Base-by-base conservation (phyloP, 1,140 invertebrate genomes). In the Eupristina koningsbergeri region DNA sequence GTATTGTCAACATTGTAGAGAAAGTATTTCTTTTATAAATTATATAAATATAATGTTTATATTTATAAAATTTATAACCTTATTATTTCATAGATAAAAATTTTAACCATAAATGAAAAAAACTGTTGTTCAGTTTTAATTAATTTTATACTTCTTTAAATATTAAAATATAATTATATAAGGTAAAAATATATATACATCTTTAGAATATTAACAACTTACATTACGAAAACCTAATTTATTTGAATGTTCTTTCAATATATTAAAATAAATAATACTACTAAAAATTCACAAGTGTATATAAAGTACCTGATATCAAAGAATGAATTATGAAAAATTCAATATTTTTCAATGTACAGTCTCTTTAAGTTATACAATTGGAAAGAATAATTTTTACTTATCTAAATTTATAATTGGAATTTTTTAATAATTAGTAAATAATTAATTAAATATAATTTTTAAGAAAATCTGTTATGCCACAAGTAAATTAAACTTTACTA, bases 311-410 rank as follows among this genome's bases (percentile, higher is more conserved):
- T 50, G 47, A 17, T 50, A 58, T 19, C 53, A 34, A 71, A 22
- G 41, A 41, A 41, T 9, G 1, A 22, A 71, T 15, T 71, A 71
- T 19, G 0, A 71, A 39, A 34, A 39, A 64, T 80, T 26, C 19
- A 22, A 67, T 77, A 61, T 31, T 29, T 71, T 76, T 29, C 81
- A 86, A 80, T 80, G 67, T 84, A 34, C 41, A 79, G 83, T 86
- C 81, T 83, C 75, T 81, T 50, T 74, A 50, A 74, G 71, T 31
- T 74, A 50, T 26, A 29, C 45, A 74, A 26, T 50, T 50, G 45
- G 11, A 74, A 50, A 41, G 11, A 74, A 50, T 47, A 34, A 74
- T 41, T 58, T 58, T 58, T 58, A 58, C 26, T 58, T 58, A 26
- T 13, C 41, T 26, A 58, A 58, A 58, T 26, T 26, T 58, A 26